phyloP scores from a whole-genome alignment of 1,140 invertebrate genomes.

The Heliconius nattereri region DNA sequence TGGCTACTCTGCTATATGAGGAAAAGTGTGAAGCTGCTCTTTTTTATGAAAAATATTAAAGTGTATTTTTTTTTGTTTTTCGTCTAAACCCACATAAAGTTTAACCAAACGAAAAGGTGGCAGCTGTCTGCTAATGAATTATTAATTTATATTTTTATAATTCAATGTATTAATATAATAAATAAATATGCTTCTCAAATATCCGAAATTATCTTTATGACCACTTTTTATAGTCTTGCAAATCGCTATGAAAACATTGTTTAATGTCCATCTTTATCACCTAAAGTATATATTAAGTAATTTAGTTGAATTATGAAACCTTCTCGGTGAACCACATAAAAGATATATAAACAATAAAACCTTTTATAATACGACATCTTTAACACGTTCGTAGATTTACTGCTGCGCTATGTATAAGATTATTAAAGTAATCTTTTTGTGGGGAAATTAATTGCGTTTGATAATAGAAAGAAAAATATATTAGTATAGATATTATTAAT shows the following conservation, averaged over 20 bases:
- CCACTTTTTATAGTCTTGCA: constrained; percentile 68
- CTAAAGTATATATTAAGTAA: constrained; percentile 66
- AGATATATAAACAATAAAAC: constrained; percentile 60
- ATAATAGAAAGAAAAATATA: background rate
- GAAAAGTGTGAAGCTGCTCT: too few relatives aligned
- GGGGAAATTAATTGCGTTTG: background rate
- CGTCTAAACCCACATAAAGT: too few relatives aligned
- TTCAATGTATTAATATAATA: background rate
- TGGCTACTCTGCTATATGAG: too few relatives aligned
- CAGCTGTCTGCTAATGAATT: too few relatives aligned
- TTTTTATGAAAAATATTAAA: too few relatives aligned
- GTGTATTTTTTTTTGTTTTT: too few relatives aligned
- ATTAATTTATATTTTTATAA: background rate
- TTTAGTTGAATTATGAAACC: constrained; percentile 64
- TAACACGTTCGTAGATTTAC: constrained; percentile 10
- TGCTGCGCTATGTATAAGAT: background rate
- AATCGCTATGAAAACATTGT: constrained; percentile 67
- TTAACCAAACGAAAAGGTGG: too few relatives aligned
- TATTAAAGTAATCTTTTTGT: background rate
- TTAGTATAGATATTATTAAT: background rate
- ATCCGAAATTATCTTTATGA: constrained; percentile 68
- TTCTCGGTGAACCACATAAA: constrained; percentile 45
- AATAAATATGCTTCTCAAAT: constrained; percentile 14
- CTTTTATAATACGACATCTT: constrained; percentile 38
- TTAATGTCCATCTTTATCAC: constrained; percentile 63